Percentiles rank a stretch among this genome's conserved stretches.
phyloP scores from a whole-genome alignment of 1,140 invertebrate species.

The Onthophagus taurus region DNA sequence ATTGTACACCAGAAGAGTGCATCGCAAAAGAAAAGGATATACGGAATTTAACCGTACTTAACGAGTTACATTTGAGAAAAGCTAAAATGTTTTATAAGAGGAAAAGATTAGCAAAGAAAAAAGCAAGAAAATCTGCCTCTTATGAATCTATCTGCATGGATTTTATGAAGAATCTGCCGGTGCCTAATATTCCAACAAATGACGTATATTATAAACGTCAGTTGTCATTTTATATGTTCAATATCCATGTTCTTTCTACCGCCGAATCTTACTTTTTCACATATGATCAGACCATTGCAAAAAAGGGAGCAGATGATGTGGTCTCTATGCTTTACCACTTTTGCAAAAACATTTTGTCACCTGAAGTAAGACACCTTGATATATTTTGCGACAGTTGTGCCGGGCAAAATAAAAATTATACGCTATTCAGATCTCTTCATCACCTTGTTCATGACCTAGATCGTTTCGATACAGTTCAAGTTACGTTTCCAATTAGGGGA shows the following conservation, averaged over 20 bases:
- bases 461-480: constrained; percentile 8
- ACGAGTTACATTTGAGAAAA: constrained; percentile 8
- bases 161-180: constrained; percentile 15
- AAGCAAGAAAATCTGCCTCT: constrained; percentile 1
- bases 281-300: constrained; percentile 20
- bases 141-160: constrained; percentile 12
- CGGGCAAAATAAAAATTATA: constrained; percentile 20
- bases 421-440: constrained; percentile 19
- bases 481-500: constrained; percentile 13
- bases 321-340: constrained; percentile 13
- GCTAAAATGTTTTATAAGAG: constrained; percentile 7
- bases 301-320: constrained; percentile 25
- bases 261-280: constrained; percentile 18
- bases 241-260: constrained; percentile 19
- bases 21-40: constrained; percentile 4
- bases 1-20: constrained; percentile 7
- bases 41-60: constrained; percentile 5
- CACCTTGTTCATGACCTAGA: constrained; percentile 12
- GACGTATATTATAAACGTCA: constrained; percentile 22
- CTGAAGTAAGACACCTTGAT: constrained; percentile 10
- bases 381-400: constrained; percentile 19
- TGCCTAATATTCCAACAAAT: constrained; percentile 18
- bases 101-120: constrained; percentile 9
- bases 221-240: constrained; percentile 21
- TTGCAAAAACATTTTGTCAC: constrained; percentile 3